phyloP scores from a whole-genome alignment of 2,113 vertebrate genomes.

The Oryzias woworae region DNA sequence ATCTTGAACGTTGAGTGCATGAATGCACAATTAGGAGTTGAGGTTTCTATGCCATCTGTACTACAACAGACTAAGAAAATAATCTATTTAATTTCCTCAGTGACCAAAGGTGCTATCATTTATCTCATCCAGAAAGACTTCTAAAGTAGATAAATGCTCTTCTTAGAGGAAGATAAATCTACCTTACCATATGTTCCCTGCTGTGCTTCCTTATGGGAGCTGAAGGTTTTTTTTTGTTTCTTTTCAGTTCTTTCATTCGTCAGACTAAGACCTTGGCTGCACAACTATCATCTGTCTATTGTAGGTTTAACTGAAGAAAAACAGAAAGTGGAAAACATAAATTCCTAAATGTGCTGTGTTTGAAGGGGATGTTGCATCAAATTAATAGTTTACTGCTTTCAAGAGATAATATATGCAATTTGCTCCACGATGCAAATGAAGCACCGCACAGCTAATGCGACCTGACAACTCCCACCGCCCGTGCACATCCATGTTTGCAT shows the following conservation, averaged over 20 bases:
- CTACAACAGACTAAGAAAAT: slow-evolving; percentile 58
- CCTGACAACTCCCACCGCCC: slow-evolving; percentile 38
- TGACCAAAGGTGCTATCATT: slow-evolving; percentile 68
- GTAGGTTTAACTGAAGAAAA: not conserved
- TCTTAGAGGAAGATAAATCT: slow-evolving; percentile 64
- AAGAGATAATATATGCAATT: slow-evolving; percentile 19
- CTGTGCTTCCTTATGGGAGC: slow-evolving; percentile 44
- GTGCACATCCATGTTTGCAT: slow-evolving; percentile 19
- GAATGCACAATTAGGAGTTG: slow-evolving; percentile 47
- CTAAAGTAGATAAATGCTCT: slow-evolving; percentile 66
- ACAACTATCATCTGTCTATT: slow-evolving; percentile 33
- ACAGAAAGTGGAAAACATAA: not conserved
- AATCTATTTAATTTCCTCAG: slow-evolving; percentile 71
- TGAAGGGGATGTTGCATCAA: slow-evolving; percentile 15
- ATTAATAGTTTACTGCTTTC: slow-evolving; percentile 20
- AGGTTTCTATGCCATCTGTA: slow-evolving; percentile 59
- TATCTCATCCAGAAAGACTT: slow-evolving; percentile 66
- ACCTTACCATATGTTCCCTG: slow-evolving; percentile 50
- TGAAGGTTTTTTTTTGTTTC: slow-evolving; percentile 8
- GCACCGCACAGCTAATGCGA: slow-evolving; percentile 11
- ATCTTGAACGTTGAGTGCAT: slow-evolving; percentile 45
- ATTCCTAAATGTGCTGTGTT: slow-evolving; percentile 2
- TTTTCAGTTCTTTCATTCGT: slow-evolving; percentile 16
- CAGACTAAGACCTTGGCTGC: slow-evolving; percentile 12
- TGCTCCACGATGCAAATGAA: slow-evolving; percentile 29